Evolutionary conservation across 2,888 invertebrate genomes (phyloP).

Genomic region (Argyra leucocephala): DNA sequence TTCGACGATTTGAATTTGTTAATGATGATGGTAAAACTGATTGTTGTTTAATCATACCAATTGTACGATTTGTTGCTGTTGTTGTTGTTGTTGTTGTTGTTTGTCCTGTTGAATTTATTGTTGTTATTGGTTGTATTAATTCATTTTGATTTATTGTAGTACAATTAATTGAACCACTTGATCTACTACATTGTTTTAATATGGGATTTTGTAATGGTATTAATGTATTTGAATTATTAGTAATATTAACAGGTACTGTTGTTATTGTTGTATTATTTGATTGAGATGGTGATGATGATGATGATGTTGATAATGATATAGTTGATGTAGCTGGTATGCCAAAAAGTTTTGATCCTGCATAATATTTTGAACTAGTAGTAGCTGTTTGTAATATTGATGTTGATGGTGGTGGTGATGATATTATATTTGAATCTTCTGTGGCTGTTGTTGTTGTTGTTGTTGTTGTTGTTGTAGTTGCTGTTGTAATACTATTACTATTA

Average conservation of each 20-base stretch:
- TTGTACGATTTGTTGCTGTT: constrained; percentile 13
- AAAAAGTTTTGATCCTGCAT: not conserved
- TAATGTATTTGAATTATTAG: too few species aligned
- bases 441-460: constrained; percentile 16
- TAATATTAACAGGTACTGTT: too few species aligned
- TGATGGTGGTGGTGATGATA: not conserved
- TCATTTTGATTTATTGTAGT: not conserved
- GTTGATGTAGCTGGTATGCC: not conserved
- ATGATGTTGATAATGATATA: not conserved
- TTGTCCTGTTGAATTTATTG: constrained; percentile 29
- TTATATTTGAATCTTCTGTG: constrained; percentile 19
- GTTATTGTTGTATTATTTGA: not conserved
- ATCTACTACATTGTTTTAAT: not conserved
- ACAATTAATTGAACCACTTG: not conserved
- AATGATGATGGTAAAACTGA: constrained; percentile 17
- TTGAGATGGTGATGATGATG: not conserved
- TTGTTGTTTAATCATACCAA: not conserved
- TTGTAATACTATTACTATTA: constrained; percentile 8
- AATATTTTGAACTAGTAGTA: constrained; percentile 19
- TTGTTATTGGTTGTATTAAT: constrained; percentile 21
- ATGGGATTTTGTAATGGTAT: not conserved
- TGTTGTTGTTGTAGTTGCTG: constrained; percentile 11
- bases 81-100: constrained; percentile 35
- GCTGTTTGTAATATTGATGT: constrained; percentile 16
- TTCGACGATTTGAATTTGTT: constrained; percentile 36